Conservation (phyloP, 2,113 vertebrate species). For the Semnornis frantzii region DNA sequence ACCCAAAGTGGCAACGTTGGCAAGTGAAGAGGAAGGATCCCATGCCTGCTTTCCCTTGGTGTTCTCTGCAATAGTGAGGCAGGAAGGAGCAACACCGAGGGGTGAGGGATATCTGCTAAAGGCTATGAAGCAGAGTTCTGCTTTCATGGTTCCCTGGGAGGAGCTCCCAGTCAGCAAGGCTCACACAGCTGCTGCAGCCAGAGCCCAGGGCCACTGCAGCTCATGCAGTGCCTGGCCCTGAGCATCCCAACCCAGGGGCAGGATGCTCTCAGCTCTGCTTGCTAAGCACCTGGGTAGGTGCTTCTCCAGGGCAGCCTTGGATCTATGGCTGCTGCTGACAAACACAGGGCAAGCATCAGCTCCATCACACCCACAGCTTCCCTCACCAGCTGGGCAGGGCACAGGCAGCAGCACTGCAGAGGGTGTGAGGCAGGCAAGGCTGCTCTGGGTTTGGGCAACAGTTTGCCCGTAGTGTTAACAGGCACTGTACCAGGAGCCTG, state of each 20-base stretch:
- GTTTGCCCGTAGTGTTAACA: background rate
- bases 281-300: background rate
- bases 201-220: background rate
- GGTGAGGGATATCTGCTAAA: background rate
- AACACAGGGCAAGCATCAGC: background rate
- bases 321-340: background rate
- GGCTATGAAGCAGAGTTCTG: background rate
- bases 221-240: background rate
- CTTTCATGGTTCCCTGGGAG: background rate
- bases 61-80: background rate
- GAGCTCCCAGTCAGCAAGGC: background rate
- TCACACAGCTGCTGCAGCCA: background rate
- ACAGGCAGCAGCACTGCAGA: background rate
- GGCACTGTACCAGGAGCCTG: background rate
- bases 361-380: background rate
- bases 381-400: background rate
- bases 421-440: background rate
- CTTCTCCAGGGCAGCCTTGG: background rate
- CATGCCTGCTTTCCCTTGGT: rapidly evolving
- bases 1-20: background rate
- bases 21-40: background rate
- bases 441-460: background rate
- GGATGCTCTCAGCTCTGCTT: background rate
- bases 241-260: background rate
- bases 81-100: background rate